Conservation (phyloP, 2,113 vertebrate species). For the Labeo rohita region DNA sequence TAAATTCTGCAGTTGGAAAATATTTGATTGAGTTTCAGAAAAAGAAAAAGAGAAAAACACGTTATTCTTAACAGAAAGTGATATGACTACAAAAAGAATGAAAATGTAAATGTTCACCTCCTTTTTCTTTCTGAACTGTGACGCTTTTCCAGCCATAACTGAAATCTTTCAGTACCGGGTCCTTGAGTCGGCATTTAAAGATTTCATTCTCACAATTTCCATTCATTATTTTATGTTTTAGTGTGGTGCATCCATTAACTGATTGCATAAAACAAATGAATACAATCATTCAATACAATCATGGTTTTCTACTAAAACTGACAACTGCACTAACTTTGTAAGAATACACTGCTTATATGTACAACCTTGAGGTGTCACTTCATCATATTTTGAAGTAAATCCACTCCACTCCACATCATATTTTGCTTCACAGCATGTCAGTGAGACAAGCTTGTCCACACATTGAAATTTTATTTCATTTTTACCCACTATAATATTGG, state of each 20-base stretch:
- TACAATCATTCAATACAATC: neutral
- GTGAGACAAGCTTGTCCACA: neutral
- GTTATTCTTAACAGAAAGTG: no score
- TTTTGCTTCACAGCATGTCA: constrained; percentile 36
- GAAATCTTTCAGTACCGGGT: neutral
- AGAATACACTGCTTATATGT: neutral
- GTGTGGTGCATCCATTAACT: neutral
- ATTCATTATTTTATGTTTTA: neutral
- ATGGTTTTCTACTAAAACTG: no score
- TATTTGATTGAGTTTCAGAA: neutral
- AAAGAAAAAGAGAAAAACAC: no score
- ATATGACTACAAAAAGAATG: neutral
- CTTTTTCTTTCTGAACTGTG: neutral
- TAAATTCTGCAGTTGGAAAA: neutral
- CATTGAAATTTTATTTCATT: neutral
- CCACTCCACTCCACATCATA: neutral
- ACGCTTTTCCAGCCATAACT: neutral
- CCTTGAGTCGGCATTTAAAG: neutral
- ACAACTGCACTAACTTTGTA: no score
- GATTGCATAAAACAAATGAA: neutral
- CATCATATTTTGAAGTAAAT: neutral
- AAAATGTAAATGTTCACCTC: neutral
- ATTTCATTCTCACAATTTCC: neutral
- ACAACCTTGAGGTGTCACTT: neutral
- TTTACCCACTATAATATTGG: constrained; percentile 48